Evolutionary conservation across 2,797 vertebrate species (phyloP), one percentile per base, ranked within the genome.

Genomic region (Tinamus major): DNA sequence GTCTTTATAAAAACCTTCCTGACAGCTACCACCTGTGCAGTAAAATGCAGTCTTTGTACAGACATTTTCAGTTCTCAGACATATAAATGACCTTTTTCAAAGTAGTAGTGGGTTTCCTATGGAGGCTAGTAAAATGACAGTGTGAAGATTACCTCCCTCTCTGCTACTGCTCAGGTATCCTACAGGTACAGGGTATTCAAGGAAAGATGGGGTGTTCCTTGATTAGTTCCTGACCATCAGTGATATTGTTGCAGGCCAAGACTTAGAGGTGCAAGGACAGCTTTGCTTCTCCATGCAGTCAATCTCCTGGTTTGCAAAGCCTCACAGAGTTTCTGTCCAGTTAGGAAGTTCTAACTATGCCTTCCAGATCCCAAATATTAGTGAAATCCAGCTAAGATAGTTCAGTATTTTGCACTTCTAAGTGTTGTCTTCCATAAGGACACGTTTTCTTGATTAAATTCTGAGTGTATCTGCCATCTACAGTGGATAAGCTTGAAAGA

Each of bases 161-260:
- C 6, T 68, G 61, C 31, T 78, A 18, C 35, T 70, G 21, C 24
- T 65, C 26, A 42, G 17, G 4, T 85, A 41, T 79, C 23, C 31
- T 51, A 4, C 2, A 59, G 37, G 26, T 59, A 49, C 72, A 13
- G 48, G 56, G 69, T 16, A 11, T 41, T 42, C 3, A 69, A 49
- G 11, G 27, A 48, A 64, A 65, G 33, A 14, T 76, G 5, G 62
- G 41, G 24, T 9, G 3, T 61, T 72, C 41, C 77, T 76, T 74
- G 19, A 35, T 74, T 42, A 64, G 18, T 64, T 1, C 63, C n/a
- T 55, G 48, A 59, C 1, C 58, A 56, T 75, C 26, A 35, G 26
- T 59, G 68, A 51, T 6, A 1, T 69, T 10, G 2, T 67, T 74
- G 29, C 0, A 1, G 16, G 3, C 20, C 13, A 37, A 15, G 27